phyloP scores from a whole-genome alignment of 2,113 vertebrate genomes.

The Mustela nigripes region DNA sequence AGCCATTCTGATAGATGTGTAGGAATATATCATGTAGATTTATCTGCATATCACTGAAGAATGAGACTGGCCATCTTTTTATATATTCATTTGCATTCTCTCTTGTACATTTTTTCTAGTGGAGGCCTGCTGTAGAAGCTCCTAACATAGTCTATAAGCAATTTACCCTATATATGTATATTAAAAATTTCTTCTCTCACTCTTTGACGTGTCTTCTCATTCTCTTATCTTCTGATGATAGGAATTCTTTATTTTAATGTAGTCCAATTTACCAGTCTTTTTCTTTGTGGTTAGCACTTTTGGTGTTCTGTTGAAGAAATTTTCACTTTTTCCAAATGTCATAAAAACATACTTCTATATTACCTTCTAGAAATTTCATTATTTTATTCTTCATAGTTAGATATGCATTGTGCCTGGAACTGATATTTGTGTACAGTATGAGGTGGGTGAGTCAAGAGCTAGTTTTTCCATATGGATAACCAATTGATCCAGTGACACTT shows the following conservation, averaged over 20 bases:
- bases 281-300: background rate
- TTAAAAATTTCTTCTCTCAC: background rate
- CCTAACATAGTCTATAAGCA: background rate
- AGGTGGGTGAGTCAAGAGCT: background rate
- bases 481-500: background rate
- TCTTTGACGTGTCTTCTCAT: background rate
- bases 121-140: background rate
- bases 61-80: background rate
- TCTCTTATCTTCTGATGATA: constrained; percentile 1
- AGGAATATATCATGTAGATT: background rate
- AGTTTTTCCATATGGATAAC: background rate
- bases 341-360: background rate
- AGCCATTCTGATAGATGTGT: background rate
- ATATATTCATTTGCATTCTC: background rate
- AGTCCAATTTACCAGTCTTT: background rate
- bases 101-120: background rate
- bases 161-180: background rate
- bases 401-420: background rate
- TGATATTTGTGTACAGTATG: background rate
- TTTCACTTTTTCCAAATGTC: background rate
- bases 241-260: background rate
- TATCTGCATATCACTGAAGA: background rate
- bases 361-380: background rate
- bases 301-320: background rate
- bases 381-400: background rate